Evolutionary conservation across 2,888 invertebrate genomes (phyloP).

Genomic region (Adelognathus sp.): DNA sequence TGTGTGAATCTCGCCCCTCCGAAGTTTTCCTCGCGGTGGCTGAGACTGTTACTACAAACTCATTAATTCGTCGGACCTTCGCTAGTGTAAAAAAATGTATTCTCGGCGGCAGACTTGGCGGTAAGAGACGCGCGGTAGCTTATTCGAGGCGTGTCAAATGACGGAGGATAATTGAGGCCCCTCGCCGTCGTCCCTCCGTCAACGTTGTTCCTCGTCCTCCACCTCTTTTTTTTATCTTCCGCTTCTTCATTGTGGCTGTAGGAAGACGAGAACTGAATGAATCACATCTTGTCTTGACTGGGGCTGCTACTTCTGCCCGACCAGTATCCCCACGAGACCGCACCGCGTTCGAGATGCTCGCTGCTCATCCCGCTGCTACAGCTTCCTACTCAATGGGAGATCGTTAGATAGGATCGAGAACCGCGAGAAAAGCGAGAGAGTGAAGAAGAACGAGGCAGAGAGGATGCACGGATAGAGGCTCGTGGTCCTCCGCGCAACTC

Average conservation of each 20-base stretch:
- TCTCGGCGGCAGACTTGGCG: background rate
- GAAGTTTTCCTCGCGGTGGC: no score
- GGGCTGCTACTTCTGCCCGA: conserved; percentile 50
- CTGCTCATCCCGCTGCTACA: conserved; percentile 30
- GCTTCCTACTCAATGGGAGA: conserved; percentile 77
- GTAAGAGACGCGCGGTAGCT: conserved; percentile 6
- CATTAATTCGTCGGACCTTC: background rate
- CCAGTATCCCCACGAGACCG: conserved; percentile 23
- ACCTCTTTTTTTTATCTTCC: no score
- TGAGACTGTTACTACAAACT: background rate
- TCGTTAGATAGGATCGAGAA: conserved; percentile 76
- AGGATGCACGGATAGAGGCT: conserved; percentile 33
- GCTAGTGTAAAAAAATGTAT: background rate
- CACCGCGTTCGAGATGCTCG: conserved; percentile 4
- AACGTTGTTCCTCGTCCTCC: background rate
- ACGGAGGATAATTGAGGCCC: conserved; percentile 45
- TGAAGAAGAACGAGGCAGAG: conserved; percentile 6
- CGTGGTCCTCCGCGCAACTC: conserved; percentile 63
- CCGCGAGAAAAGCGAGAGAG: conserved; percentile 34
- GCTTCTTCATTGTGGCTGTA: conserved; percentile 9
- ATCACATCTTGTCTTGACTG: conserved; percentile 43
- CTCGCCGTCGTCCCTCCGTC: conserved; percentile 12
- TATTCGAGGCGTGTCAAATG: conserved; percentile 46
- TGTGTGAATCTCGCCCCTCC: no score
- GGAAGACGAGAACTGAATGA: conserved; percentile 6